phyloP scores from a whole-genome alignment of 2,113 vertebrate genomes.

The Nothoprocta perdicaria region DNA sequence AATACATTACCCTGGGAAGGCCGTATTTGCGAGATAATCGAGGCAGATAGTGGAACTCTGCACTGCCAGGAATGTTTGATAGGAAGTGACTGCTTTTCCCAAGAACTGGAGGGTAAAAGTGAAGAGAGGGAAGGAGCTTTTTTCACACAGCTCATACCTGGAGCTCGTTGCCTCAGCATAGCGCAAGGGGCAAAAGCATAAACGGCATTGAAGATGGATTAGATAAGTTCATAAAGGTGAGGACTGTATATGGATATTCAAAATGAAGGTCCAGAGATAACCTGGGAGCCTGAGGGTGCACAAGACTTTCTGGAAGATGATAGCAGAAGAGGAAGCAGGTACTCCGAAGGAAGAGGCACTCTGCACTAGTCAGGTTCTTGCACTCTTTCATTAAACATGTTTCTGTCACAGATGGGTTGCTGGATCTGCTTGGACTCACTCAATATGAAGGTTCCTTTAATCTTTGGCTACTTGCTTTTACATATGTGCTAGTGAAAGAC shows the following conservation, averaged over 20 bases:
- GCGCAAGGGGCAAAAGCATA: background rate
- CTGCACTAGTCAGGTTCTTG: background rate
- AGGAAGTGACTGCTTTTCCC: slow-evolving; percentile 17
- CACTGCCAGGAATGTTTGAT: background rate
- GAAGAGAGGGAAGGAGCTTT: background rate
- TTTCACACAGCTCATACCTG: background rate
- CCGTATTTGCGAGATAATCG: slow-evolving; percentile 6
- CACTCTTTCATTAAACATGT: background rate
- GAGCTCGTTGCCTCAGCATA: background rate
- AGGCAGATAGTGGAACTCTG: background rate
- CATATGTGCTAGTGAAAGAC: background rate
- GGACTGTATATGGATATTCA: background rate
- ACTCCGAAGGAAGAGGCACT: background rate
- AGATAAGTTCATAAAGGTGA: background rate
- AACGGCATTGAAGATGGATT: background rate
- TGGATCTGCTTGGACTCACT: background rate
- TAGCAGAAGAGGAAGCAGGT: accelerated
- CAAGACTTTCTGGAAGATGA: background rate
- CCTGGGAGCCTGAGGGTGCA: background rate
- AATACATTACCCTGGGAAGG: background rate
- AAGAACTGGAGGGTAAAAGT: background rate
- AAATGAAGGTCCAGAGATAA: background rate
- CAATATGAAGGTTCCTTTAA: slow-evolving; percentile 14
- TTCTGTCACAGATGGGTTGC: background rate
- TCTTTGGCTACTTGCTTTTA: background rate